These are phyloP conservation scores for Cyanoderma ruficeps DNA, from an alignment of 2,113 vertebrate genomes.

Conservation along the genomic window DNA sequence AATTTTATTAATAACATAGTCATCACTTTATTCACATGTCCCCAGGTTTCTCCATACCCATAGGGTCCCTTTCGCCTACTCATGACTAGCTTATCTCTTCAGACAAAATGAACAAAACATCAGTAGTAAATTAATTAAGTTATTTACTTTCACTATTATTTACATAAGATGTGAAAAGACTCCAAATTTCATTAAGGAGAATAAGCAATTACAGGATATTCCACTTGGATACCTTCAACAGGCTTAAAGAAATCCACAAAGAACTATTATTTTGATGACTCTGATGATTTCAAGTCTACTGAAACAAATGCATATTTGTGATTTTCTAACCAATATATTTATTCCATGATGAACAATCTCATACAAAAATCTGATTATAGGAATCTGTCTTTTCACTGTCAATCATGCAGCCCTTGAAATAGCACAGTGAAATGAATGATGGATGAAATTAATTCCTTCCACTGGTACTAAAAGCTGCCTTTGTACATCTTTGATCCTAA, in stretches of 20 bases:
- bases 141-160: slow-evolving; percentile 50
- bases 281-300: slow-evolving; percentile 61
- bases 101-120: slow-evolving; percentile 46
- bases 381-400: background rate
- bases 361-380: slow-evolving; percentile 42
- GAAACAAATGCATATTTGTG: slow-evolving; percentile 51
- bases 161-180: slow-evolving; percentile 34
- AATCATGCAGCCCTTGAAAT: slow-evolving; percentile 31
- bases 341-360: slow-evolving; percentile 30
- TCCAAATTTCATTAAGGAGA: slow-evolving; percentile 54
- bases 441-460: background rate
- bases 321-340: slow-evolving; percentile 56
- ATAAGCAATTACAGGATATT: slow-evolving; percentile 69
- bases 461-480: background rate
- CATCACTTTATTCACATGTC: background rate
- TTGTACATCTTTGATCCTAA: background rate
- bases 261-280: slow-evolving; percentile 59
- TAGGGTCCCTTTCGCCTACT: background rate
- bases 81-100: background rate
- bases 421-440: background rate
- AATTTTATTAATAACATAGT: background rate
- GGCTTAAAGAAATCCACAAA: slow-evolving; percentile 59
- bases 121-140: slow-evolving; percentile 63
- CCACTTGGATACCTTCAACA: slow-evolving; percentile 50
- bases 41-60: background rate